These are phyloP conservation scores for Drymodes brunneopygia DNA, from an alignment of 2,113 vertebrate genomes.

Conservation along the genomic window DNA sequence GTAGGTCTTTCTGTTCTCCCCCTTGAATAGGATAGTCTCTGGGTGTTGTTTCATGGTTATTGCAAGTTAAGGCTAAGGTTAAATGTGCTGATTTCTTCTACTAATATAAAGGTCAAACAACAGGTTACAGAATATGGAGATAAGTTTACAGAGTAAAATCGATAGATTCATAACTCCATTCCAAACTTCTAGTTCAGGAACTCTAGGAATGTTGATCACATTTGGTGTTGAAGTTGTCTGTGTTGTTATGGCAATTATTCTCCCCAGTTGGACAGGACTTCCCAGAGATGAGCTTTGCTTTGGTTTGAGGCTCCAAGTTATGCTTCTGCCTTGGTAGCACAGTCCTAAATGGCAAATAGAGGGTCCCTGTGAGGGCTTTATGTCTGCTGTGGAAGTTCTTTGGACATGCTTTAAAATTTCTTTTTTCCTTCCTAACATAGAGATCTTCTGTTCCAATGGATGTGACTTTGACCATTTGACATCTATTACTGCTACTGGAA, in stretches of 20 bases:
- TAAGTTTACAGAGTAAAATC: background rate
- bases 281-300: background rate
- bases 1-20: background rate
- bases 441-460: background rate
- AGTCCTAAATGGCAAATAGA: background rate
- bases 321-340: background rate
- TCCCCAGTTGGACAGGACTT: background rate
- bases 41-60: background rate
- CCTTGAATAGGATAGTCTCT: background rate
- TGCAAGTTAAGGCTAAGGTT: background rate
- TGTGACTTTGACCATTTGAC: background rate
- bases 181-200: background rate
- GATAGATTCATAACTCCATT: background rate
- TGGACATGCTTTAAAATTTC: background rate
- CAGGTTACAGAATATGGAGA: background rate
- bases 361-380: background rate
- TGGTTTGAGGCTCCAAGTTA: background rate
- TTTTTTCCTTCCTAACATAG: background rate
- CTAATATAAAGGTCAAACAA: background rate
- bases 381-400: background rate
- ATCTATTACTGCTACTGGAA: background rate
- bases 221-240: background rate
- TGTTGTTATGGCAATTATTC: background rate
- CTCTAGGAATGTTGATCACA: background rate
- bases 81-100: background rate